Base-by-base conservation (phyloP, 1,140 invertebrate species). In the Drosophila equinoxialis region DNA sequence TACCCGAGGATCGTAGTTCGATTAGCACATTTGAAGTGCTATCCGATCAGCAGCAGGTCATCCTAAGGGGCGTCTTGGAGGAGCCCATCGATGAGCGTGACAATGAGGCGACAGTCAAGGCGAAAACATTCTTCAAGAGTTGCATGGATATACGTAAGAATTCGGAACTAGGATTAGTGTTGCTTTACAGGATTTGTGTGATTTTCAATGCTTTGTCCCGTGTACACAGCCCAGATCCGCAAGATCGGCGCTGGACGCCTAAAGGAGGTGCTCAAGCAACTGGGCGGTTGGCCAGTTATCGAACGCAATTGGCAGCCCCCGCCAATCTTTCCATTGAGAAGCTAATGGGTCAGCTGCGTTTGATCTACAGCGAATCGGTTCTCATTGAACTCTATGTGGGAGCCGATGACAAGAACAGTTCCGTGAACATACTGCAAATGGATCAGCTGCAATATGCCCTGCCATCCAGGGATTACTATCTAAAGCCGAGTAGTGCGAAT, bases 21-120 rank as follows among this genome's bases (percentile, higher is more conserved):
- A 97, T 97, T 60, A 97, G 95, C 81, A 98, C 97, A 0, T 98
- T 98, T 87, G 97, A 98, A 93, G 94, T 97, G 11, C 93, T 98
- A 65, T 95, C 96, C 1, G 97, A 98, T 92, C 96, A 98, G 80
- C 93, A 98, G 51, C 96, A 98, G 93, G 93, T 97, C 41, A 96
- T 96, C 42, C 92, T 98, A 2, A 97, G 97, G 93, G 95, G 94
- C 41, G 93, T 97, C 1, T 91, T 97, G 10, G 95, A 97, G 91
- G 95, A 96, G 78, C 93, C 95, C 0, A 92, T 95, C 1, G 73
- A 92, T 1, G 79, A 91, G 0, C 74, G 93, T 1, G 96, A 97
- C 85, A 96, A 94, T 85, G 93, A 94, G 60, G 95, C 96, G 0
- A 96, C 96, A 1, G 93, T 94, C 30, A 97, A 97, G 92, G 96